A percentile compares a stretch with the other conserved stretches of the same genome.
These are phyloP conservation scores for Balaeniceps rex DNA, from an alignment of 2,113 vertebrate species.

Conservation along the genomic window DNA sequence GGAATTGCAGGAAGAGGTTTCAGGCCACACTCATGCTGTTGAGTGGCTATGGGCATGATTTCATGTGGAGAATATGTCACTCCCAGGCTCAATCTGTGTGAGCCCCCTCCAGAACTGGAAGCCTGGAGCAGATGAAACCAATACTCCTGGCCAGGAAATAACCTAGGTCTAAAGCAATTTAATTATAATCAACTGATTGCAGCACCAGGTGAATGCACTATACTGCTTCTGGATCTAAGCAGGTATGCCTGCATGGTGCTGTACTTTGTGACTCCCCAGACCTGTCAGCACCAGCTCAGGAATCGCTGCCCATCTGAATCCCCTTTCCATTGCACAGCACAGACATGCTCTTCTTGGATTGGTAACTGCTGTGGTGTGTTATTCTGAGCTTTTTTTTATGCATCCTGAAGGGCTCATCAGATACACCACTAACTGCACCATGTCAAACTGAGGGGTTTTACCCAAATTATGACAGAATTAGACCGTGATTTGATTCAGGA, in stretches of 20 bases:
- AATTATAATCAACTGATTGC: not conserved
- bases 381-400: not conserved
- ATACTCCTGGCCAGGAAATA: not conserved
- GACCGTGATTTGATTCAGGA: not conserved
- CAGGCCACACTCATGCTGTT: not conserved
- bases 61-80: not conserved
- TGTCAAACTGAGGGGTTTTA: not conserved
- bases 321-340: not conserved
- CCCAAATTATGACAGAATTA: not conserved
- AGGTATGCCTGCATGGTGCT: not conserved
- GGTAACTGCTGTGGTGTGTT: not conserved
- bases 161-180: not conserved
- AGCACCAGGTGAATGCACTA: not conserved
- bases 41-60: not conserved
- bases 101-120: not conserved
- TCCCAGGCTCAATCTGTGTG: rapidly evolving
- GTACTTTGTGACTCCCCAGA: not conserved
- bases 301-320: not conserved
- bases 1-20: not conserved
- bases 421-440: not conserved
- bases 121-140: not conserved
- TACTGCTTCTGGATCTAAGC: not conserved
- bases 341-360: not conserved
- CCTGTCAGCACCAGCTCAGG: not conserved
- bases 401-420: not conserved